Evolutionary conservation across 2,888 invertebrate species (phyloP), one percentile per base, ranked within the genome.

Genomic region (Drosophila affinis): DNA sequence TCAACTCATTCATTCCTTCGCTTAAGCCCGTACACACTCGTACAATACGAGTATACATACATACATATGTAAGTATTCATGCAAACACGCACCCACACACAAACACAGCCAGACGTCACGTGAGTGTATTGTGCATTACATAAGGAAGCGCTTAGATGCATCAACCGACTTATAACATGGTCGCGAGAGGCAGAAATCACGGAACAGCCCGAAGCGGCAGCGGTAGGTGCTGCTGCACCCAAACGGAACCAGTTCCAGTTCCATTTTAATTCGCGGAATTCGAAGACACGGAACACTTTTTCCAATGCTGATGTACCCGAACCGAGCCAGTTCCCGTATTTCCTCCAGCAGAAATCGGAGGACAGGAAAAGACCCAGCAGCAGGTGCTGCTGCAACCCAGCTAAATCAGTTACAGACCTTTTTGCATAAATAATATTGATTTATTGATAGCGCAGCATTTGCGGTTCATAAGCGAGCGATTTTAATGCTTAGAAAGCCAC

Each of bases 371-470:
- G 2, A n/a, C 14, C 14, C n/a, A 39, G n/a, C n/a, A 1, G 48
- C 32, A 52, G 58, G 54, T 12, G 54, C 49, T 52, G 47, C 34
- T 46, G 51, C 51, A 51, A 51, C 68, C 46, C 46, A 51, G 48
- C 34, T 12, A 32, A 61, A 51, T 29, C 62, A 21, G 24, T 18
- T 21, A 45, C n/a, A 18, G 67, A 71, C 61, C 72, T 71, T 87
- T 82, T 87, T 84, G 87, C 89, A 86, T 86, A 85, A 88, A 87
- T 82, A 88, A 82, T 87, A 87, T 87, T 89, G 87, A 87, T 87
- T 87, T 87, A 87, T 85, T 84, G 86, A 55, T 81, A 79, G 87
- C 85, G 77, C 81, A 82, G 71, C 78, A 83, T 88, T 77, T 87
- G 84, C 72, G 87, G 81, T 80, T 77, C 77, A 88, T 77, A 82